A percentile compares a stretch with the other conserved stretches of the same genome.
These are phyloP conservation scores for Pantherophis vulpinus DNA, from an alignment of 2,797 vertebrate species.

Conservation along the genomic window DNA sequence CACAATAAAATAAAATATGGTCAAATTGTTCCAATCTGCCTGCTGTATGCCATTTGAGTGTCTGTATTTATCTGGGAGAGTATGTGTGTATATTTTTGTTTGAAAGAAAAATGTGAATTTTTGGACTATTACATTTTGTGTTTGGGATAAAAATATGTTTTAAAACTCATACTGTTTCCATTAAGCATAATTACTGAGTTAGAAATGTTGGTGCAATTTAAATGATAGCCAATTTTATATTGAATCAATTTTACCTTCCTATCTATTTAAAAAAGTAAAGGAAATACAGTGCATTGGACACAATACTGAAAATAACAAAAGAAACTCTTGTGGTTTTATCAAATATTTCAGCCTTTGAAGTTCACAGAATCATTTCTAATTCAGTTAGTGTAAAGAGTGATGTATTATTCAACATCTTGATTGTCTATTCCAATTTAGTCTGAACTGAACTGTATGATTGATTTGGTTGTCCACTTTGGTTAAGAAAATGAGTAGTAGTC, in stretches of 20 bases:
- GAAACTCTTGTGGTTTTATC: conserved; percentile 4
- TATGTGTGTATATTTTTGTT: too few species aligned
- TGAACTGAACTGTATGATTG: conserved; percentile 23
- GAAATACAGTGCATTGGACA: not conserved
- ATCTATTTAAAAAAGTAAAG: not conserved
- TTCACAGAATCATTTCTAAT: conserved; percentile 22
- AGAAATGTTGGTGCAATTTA: not conserved
- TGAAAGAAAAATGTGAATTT: not conserved
- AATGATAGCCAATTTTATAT: not conserved
- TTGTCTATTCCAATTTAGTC: conserved; percentile 24
- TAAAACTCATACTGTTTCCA: not conserved
- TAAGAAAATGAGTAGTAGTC: conserved; percentile 10
- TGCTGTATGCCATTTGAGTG: not conserved
- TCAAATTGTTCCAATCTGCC: not conserved
- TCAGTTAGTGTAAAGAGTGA: conserved; percentile 11
- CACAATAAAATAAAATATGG: not conserved
- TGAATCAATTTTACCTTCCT: not conserved
- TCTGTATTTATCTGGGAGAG: not conserved
- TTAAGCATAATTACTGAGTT: not conserved
- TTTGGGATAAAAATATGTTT: not conserved
- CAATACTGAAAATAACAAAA: conserved; percentile 1
- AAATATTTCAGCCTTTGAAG: conserved; percentile 2
- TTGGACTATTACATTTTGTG: not conserved
- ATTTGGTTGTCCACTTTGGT: conserved; percentile 31
- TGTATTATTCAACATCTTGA: conserved; percentile 16